Conservation (phyloP, 2,888 invertebrate species). For the Disparrhopalites patrizii region DNA sequence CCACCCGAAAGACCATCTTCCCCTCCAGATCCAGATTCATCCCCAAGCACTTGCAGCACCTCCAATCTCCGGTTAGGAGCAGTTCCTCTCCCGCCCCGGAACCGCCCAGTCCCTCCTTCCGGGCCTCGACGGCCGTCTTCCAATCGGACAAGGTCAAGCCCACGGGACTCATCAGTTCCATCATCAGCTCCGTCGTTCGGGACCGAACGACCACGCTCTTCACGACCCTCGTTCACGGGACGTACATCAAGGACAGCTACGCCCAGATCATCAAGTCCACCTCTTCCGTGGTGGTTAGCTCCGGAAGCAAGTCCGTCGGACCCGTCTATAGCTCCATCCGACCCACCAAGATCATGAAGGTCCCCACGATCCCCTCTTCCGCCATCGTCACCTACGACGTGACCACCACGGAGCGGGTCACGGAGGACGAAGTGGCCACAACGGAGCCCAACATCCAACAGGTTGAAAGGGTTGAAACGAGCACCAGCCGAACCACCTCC, state of each 20-base stretch:
- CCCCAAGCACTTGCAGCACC: slow-evolving; percentile 32
- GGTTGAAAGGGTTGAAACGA: slow-evolving; percentile 14
- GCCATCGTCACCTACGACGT: slow-evolving; percentile 40
- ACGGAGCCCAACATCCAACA: slow-evolving; percentile 12
- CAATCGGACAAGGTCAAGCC: slow-evolving; percentile 46
- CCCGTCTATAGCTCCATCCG: slow-evolving; percentile 31
- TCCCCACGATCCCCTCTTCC: slow-evolving; percentile 51
- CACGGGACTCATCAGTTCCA: slow-evolving; percentile 67
- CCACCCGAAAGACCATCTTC: slow-evolving; percentile 37
- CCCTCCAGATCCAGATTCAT: slow-evolving; percentile 37
- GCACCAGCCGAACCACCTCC: slow-evolving; percentile 13
- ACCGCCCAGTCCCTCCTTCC: not conserved
- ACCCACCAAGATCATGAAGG: slow-evolving; percentile 55
- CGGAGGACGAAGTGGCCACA: slow-evolving; percentile 36
- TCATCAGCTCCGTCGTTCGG: slow-evolving; percentile 66
- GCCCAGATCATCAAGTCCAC: slow-evolving; percentile 73
- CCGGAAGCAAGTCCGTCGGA: slow-evolving; percentile 2
- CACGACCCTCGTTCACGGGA: slow-evolving; percentile 65
- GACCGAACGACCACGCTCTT: slow-evolving; percentile 67
- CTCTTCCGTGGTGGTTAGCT: slow-evolving; percentile 59
- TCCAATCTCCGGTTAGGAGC: slow-evolving; percentile 16
- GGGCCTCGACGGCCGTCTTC: slow-evolving; percentile 39
- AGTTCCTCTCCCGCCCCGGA: not conserved
- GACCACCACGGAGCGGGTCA: slow-evolving; percentile 44
- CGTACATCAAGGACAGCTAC: slow-evolving; percentile 66